These are phyloP conservation scores for Anagyrus pseudococci DNA, from an alignment of 2,888 invertebrate genomes.

Conservation along the genomic window DNA sequence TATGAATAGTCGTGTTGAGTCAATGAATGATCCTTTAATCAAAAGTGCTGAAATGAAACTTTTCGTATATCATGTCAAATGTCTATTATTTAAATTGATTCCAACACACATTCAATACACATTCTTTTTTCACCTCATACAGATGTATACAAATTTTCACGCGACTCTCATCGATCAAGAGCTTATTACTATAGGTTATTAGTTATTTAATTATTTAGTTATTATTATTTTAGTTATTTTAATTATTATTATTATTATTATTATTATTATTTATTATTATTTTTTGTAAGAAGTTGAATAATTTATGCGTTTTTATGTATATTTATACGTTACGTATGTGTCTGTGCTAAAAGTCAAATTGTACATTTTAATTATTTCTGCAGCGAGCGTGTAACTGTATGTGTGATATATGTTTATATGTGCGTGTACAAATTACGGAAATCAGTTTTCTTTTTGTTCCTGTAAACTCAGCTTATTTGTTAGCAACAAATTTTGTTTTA, in stretches of 20 bases:
- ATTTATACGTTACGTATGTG: conserved; percentile 40
- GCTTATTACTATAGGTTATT: conserved; percentile 39
- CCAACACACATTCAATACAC: conserved; percentile 8
- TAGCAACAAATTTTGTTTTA: conserved; percentile 67
- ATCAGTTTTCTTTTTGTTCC: conserved; percentile 46
- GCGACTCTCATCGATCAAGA: conserved; percentile 29
- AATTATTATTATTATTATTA: conserved; percentile 34
- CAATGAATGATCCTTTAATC: too few species aligned
- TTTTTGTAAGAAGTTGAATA: conserved; percentile 44
- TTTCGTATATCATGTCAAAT: too few species aligned
- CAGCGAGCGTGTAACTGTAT: conserved; percentile 39
- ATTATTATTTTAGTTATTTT: conserved; percentile 40
- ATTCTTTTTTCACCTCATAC: conserved; percentile 10
- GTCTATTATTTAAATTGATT: conserved; percentile 11
- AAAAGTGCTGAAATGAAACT: too few species aligned
- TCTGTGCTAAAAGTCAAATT: conserved; percentile 35
- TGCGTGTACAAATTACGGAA: conserved; percentile 37
- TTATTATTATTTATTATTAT: conserved; percentile 43
- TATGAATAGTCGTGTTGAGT: too few species aligned
- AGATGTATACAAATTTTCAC: conserved; percentile 6
- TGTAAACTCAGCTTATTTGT: conserved; percentile 56
- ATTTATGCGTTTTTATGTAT: conserved; percentile 45
- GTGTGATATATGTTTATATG: conserved; percentile 30
- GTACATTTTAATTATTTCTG: conserved; percentile 41
- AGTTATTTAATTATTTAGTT: conserved; percentile 27